Evolutionary conservation across 2,797 vertebrate genomes (phyloP).

Genomic region (Gymnodraco acuticeps): DNA sequence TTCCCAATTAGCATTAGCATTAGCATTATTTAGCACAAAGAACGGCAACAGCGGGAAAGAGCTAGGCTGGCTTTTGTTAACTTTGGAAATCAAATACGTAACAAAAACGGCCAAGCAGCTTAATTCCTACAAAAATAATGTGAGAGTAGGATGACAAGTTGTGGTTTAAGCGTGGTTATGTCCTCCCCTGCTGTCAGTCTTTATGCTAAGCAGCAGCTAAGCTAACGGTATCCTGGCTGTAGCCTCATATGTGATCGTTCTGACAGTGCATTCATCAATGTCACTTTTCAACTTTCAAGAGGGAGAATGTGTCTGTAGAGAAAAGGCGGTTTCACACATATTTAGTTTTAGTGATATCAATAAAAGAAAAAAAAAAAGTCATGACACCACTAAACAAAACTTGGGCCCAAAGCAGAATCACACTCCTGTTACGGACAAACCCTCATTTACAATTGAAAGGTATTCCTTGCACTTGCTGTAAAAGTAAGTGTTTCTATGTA

Average conservation of each 20-base stretch:
- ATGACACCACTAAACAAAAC: too few species aligned
- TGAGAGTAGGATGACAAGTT: too few species aligned
- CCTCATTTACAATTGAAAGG: background rate
- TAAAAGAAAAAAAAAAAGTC: too few species aligned
- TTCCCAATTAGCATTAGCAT: background rate
- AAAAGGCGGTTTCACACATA: too few species aligned
- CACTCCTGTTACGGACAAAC: too few species aligned
- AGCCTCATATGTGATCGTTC: background rate
- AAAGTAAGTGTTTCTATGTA: constrained; percentile 2
- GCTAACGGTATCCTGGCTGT: background rate
- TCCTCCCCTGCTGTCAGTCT: too few species aligned
- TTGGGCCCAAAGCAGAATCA: too few species aligned
- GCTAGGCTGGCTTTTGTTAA: background rate
- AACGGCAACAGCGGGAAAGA: background rate
- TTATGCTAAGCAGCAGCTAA: background rate
- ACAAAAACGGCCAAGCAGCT: background rate
- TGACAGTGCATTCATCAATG: background rate
- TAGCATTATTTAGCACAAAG: background rate
- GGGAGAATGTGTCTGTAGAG: too few species aligned
- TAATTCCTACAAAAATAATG: too few species aligned
- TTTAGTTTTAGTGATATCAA: too few species aligned
- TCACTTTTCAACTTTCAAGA: background rate
- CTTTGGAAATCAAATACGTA: background rate
- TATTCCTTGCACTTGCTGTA: background rate
- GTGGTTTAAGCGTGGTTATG: too few species aligned